These are phyloP conservation scores for Psylliodes chrysocephalus DNA, from an alignment of 2,888 invertebrate genomes.

Conservation along the genomic window DNA sequence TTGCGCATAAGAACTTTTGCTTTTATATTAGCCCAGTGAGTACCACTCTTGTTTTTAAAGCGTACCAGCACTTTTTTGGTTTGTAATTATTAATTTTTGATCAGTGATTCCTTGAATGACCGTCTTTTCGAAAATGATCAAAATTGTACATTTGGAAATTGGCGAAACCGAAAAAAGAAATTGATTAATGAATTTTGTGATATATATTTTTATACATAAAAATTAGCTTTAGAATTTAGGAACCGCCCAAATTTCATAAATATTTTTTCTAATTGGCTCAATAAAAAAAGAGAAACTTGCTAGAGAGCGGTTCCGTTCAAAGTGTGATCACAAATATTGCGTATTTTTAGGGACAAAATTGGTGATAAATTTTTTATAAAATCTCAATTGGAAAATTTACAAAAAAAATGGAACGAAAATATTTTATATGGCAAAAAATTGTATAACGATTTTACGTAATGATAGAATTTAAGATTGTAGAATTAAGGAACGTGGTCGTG, in stretches of 20 bases:
- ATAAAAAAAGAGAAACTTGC: conserved; percentile 31
- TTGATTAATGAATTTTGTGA: conserved; percentile 55
- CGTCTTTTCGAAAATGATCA: conserved; percentile 29
- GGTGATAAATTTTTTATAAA: conserved; percentile 55
- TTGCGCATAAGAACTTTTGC: no score
- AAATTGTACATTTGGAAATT: conserved; percentile 44
- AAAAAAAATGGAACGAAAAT: conserved; percentile 40
- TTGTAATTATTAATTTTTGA: conserved; percentile 8
- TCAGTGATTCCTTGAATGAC: background rate
- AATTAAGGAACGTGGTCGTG: conserved; percentile 41
- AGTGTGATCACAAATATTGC: conserved; percentile 52
- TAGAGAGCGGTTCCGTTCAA: conserved; percentile 40
- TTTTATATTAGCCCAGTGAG: no score
- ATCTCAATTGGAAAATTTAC: conserved; percentile 41
- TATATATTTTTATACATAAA: conserved; percentile 57
- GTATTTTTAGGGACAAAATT: conserved; percentile 50
- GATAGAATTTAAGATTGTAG: conserved; percentile 42
- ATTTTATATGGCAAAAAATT: conserved; percentile 46
- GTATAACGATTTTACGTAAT: conserved; percentile 52
- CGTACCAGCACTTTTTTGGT: no score
- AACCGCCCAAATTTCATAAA: conserved; percentile 43
- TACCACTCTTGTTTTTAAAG: no score
- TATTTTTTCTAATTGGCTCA: conserved; percentile 53
- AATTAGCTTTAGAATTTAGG: conserved; percentile 45
- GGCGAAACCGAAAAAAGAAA: conserved; percentile 50